These are phyloP conservation scores for Sciurus niger DNA, from an alignment of 2,113 vertebrate species.

Conservation along the genomic window DNA sequence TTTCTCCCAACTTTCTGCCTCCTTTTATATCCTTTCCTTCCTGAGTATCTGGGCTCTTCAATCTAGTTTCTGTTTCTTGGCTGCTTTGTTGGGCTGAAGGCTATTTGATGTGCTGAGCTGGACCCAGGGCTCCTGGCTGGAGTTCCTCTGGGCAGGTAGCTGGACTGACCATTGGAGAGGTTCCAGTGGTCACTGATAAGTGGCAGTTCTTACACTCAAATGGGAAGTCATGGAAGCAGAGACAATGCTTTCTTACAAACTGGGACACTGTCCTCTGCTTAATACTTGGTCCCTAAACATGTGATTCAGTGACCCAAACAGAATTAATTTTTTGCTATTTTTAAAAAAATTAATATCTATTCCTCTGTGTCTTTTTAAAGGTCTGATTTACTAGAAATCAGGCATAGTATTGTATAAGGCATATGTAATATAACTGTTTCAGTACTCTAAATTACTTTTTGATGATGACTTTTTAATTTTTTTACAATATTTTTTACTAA, in stretches of 20 bases:
- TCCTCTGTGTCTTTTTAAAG: conserved; percentile 54
- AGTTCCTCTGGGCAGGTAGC: conserved; percentile 33
- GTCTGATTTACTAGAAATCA: conserved; percentile 51
- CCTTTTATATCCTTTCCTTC: neutral
- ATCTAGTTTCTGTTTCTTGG: neutral
- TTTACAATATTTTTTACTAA: neutral
- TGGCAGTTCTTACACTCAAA: conserved; percentile 50
- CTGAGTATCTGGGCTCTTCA: neutral
- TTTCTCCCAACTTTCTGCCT: neutral
- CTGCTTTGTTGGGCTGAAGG: neutral
- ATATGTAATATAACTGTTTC: neutral
- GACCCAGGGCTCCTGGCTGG: neutral
- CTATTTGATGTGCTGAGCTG: neutral
- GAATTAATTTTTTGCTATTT: neutral
- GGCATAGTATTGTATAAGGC: conserved; percentile 7
- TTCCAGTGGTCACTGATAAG: conserved; percentile 56
- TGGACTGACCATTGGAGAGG: neutral
- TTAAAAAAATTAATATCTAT: neutral
- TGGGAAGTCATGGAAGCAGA: conserved; percentile 40
- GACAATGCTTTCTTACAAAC: neutral
- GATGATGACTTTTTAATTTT: neutral
- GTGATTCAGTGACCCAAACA: neutral
- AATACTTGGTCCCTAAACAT: neutral
- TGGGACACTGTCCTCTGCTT: neutral
- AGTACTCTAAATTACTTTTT: conserved; percentile 44